Evolutionary conservation across 2,888 invertebrate species (phyloP).

Genomic region (Patella depressa): DNA sequence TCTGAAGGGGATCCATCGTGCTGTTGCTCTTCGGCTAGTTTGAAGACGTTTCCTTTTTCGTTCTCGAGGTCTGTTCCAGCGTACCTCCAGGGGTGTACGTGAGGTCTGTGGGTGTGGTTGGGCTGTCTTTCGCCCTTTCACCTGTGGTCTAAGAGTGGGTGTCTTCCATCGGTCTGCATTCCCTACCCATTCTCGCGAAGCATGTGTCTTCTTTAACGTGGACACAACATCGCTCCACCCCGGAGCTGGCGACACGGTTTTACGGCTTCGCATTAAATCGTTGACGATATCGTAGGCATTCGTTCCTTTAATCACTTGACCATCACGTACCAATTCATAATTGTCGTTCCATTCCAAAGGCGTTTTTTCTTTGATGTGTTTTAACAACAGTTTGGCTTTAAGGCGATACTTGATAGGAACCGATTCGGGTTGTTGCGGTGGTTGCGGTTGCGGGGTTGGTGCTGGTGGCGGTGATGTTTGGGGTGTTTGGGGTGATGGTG

Average conservation of each 20-base stretch:
- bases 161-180: neutral
- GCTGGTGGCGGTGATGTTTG: neutral
- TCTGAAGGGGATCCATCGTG: too few species aligned
- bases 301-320: neutral
- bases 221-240: neutral
- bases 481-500: neutral
- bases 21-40: too few species aligned
- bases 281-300: neutral
- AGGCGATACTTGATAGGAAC: neutral
- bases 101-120: neutral
- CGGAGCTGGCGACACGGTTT: neutral
- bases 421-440: neutral
- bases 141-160: too few species aligned
- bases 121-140: neutral
- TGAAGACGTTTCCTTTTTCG: too few species aligned
- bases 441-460: neutral
- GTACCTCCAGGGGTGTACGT: neutral
- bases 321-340: neutral
- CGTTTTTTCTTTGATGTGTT: neutral
- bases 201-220: neutral
- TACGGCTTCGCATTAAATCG: neutral
- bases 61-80: too few species aligned
- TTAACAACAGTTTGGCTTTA: slow-evolving; percentile 1
- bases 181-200: neutral
- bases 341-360: neutral